Percentiles rank a stretch among this genome's conserved stretches.
Conservation (phyloP, 2,797 vertebrate genomes). For the Anas bahamensis region DNA sequence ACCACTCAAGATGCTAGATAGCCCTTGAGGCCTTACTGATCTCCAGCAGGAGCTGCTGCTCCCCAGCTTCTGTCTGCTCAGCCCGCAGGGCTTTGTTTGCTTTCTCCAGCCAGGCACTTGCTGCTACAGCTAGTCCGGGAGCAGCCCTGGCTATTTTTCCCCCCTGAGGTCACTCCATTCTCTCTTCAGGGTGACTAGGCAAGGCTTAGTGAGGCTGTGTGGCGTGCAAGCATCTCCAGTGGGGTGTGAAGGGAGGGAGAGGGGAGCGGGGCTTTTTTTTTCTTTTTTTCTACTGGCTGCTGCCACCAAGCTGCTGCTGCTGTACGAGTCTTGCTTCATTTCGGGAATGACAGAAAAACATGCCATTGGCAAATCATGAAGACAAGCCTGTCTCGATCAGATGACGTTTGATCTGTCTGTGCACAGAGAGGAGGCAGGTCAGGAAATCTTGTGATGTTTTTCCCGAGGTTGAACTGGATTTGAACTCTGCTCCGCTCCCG, state of each 20-base stretch:
- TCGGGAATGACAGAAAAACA: neutral
- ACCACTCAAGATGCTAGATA: neutral
- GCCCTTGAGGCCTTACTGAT: neutral
- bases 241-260: neutral
- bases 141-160: neutral
- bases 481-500: conserved; percentile 17
- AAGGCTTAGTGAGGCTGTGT: neutral
- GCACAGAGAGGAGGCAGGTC: neutral
- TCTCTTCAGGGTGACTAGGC: neutral
- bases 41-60: neutral
- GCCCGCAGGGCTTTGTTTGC: neutral
- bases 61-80: neutral
- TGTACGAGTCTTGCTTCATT: rapidly evolving
- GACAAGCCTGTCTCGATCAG: neutral
- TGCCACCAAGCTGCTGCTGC: neutral
- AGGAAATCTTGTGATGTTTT: neutral
- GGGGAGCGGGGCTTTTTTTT: neutral
- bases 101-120: neutral
- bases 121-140: neutral
- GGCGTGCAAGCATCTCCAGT: neutral
- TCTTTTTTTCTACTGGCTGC: neutral
- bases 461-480: neutral
- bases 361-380: neutral
- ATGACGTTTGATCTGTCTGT: neutral
- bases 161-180: rapidly evolving